Evolutionary conservation across 2,113 vertebrate genomes (phyloP), one percentile per base, ranked within the genome.

Genomic region (Paralichthys olivaceus): DNA sequence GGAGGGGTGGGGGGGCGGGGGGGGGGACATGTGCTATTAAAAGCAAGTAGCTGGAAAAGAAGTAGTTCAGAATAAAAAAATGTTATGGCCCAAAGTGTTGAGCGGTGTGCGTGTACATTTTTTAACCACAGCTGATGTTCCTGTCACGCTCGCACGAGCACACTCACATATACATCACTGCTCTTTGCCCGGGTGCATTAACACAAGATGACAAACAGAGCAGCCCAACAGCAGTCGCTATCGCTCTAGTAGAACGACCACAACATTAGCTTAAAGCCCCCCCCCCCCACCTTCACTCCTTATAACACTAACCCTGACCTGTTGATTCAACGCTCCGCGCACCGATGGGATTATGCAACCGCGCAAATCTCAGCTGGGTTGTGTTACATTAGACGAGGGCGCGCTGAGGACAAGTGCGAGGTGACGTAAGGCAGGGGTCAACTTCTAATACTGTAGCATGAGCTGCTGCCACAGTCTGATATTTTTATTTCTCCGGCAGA

Each of bases 81-180:
- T 40, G 94, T 81, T 82, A 89, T 84, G 77, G 43, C 81, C 83
- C 92, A 93, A 93, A 95, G 95, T 95, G 95, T 60, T 90, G 93
- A 94, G 64, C 13, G 20, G 70, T 78, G 75, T 69, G 63, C 69
- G 54, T 87, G 55, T 71, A 75, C 54, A 45, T 77, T 80, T 77
- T 61, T 59, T 57, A 17, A 66, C 87, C 81, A 87, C 88, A 84
- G 79, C 86, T 84, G 86, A 90, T 81, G 43, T 75, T 75, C 19
- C 43, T 69, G 37, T 32, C 17, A 22, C 63, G 47, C 37, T 13
- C 3, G 37, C 37, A 34, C 32, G 32, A 34, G 32, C 17, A 17
- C 63, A 32, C 37, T 37, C 8, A 8, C 34, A 13, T 12, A 15
- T 55, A 20, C 43, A 55, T 76, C 26, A 22, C 19, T 23, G 19